phyloP scores from a whole-genome alignment of 2,113 vertebrate species.

The Sylvilagus bachmani region DNA sequence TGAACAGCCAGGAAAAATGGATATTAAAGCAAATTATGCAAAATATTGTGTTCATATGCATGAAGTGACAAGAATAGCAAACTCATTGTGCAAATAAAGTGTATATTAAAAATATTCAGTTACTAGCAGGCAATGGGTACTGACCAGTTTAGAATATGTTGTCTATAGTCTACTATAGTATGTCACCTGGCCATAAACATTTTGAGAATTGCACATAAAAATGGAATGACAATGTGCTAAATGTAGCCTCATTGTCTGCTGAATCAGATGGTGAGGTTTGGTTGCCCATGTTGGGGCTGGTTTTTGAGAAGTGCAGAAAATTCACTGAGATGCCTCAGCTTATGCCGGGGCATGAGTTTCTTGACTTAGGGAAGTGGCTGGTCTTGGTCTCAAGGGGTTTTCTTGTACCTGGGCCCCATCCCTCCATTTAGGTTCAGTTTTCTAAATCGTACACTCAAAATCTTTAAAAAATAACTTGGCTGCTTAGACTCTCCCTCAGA shows the following conservation, averaged over 20 bases:
- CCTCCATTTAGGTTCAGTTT: not conserved
- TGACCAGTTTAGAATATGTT: not conserved
- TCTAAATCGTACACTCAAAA: not conserved
- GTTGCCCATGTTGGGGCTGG: not conserved
- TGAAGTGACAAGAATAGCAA: not conserved
- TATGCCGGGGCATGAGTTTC: not conserved
- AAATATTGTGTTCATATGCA: not conserved
- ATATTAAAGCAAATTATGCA: not conserved
- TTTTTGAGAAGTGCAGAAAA: not conserved
- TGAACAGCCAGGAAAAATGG: not conserved
- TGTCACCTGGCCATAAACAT: not conserved
- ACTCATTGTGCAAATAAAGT: not conserved
- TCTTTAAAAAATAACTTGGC: not conserved
- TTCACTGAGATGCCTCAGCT: not conserved
- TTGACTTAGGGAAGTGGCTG: not conserved
- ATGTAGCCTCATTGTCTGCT: not conserved
- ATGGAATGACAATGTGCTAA: not conserved
- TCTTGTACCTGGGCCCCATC: not conserved
- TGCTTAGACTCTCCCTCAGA: not conserved
- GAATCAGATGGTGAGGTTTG: not conserved
- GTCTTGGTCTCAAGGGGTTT: not conserved
- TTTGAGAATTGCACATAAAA: not conserved
- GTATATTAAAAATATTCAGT: not conserved
- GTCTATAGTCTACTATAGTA: no score
- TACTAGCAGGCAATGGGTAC: fast-evolving